Conservation (phyloP, 2,888 invertebrate species). For the Aspidapion aeneum region DNA sequence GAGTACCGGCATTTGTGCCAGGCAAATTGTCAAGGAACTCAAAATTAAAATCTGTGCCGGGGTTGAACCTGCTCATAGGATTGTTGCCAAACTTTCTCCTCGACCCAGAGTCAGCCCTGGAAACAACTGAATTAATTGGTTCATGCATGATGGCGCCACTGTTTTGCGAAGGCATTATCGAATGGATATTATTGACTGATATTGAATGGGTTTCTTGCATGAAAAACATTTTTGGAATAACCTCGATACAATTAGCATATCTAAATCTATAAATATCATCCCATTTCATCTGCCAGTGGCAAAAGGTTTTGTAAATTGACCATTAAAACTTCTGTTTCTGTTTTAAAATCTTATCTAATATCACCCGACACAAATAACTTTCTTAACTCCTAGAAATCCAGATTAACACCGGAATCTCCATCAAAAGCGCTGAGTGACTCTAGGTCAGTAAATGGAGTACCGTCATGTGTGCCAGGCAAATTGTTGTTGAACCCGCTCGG, state of each 20-base stretch:
- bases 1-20: conserved; percentile 64
- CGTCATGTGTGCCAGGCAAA: conserved; percentile 67
- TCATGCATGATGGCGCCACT: conserved; percentile 3
- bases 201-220: conserved; percentile 68
- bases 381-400: conserved; percentile 42
- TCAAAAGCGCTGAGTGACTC: conserved; percentile 82
- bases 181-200: conserved; percentile 48
- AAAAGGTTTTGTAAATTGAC: conserved; percentile 65
- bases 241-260: too few relatives aligned
- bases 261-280: too few relatives aligned
- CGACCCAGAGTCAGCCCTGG: neutral
- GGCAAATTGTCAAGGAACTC: conserved; percentile 84
- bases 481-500: conserved; percentile 62
- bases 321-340: conserved; percentile 34
- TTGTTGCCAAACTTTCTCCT: conserved; percentile 21
- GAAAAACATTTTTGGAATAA: too few relatives aligned
- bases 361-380: conserved; percentile 15
- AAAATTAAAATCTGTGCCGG: conserved; percentile 66
- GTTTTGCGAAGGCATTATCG: neutral
- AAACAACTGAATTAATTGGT: neutral
- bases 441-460: conserved; percentile 74
- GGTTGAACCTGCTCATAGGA: conserved; percentile 51
- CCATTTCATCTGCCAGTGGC: too few relatives aligned
- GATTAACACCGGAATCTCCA: conserved; percentile 64
- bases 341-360: neutral